phyloP scores from a whole-genome alignment of 2,888 invertebrate genomes.

The Hirtodrosophila trivittata region DNA sequence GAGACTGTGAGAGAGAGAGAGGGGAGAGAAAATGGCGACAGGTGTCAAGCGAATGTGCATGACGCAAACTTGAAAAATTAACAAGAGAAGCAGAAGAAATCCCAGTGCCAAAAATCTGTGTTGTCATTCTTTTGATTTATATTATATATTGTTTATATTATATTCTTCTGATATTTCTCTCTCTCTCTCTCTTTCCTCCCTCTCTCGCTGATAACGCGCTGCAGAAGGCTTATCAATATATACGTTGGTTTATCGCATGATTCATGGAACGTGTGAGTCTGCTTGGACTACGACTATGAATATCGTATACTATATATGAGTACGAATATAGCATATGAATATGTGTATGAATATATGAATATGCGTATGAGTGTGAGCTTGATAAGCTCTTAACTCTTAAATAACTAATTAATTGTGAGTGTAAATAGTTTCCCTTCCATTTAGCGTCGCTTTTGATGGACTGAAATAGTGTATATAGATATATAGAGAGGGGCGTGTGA shows the following conservation, averaged over 20 bases:
- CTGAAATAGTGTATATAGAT: too few species aligned
- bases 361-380: not conserved
- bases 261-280: constrained; percentile 22
- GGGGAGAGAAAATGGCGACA: not conserved
- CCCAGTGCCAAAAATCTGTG: not conserved
- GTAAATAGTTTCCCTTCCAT: constrained; percentile 49
- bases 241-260: constrained; percentile 28
- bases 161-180: not conserved
- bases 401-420: constrained; percentile 57
- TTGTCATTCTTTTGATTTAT: constrained; percentile 1
- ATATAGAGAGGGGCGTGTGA: too few species aligned
- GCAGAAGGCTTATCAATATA: constrained; percentile 37
- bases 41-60: constrained; percentile 7
- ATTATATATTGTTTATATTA: not conserved
- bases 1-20: not conserved
- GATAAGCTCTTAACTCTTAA: constrained; percentile 29
- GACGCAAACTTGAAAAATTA: constrained; percentile 3
- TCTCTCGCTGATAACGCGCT: not conserved
- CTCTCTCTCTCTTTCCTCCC: too few species aligned
- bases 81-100: not conserved
- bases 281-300: too few species aligned
- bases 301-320: too few species aligned
- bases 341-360: not conserved
- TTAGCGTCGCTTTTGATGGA: constrained; percentile 36
- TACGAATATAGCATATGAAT: too few species aligned